Base-by-base conservation (phyloP, 2,113 vertebrate species). In the Myrmecophaga tridactyla region DNA sequence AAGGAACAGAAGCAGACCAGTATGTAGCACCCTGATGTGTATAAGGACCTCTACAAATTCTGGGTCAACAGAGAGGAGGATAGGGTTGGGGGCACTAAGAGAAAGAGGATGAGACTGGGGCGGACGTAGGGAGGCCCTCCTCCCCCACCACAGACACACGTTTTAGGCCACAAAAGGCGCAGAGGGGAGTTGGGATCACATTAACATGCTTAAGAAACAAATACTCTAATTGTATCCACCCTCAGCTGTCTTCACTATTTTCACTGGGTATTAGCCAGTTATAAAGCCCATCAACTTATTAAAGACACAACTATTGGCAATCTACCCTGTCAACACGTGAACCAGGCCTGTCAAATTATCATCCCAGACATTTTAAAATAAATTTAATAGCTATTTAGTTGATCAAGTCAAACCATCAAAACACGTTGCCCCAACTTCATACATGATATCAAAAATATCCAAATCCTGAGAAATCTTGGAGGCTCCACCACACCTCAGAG, bases 11-110 rank as follows among this genome's bases (percentile, higher is more conserved):
- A 82, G 39, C 10, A 21, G 51, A 36, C 29, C 36, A 34, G 10
- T 31, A 12, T 2, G 3, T 18, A 51, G 48, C 0, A 0, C 25
- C 34, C 1, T 17, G 48, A 56, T 13, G 14, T 5, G 4, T 39
- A 0, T 20, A 13, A 34, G 46, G 29, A 70, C 84, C 36, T 7
- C 25, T 36, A 2, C 0, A 51, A n/a, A 39, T 69, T 36, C 48
- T 27, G 27, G 17, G 31, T 31, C n/a, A n/a, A n/a, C n/a, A n/a
- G n/a, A n/a, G n/a, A n/a, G n/a, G n/a, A n/a, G n/a, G n/a, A n/a
- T 11, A 25, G 9, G n/a, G 18, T 46, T 56, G 12, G 58, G 76
- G n/a, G 18, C 12, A 6, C 13, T 56, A 18, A 56, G 43, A 73
- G 14, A 12, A 80, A 27, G 69, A 43, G 72, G 62, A 56, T 0